Conservation (phyloP, 2,113 vertebrate genomes). For the Rhinogobius similis region DNA sequence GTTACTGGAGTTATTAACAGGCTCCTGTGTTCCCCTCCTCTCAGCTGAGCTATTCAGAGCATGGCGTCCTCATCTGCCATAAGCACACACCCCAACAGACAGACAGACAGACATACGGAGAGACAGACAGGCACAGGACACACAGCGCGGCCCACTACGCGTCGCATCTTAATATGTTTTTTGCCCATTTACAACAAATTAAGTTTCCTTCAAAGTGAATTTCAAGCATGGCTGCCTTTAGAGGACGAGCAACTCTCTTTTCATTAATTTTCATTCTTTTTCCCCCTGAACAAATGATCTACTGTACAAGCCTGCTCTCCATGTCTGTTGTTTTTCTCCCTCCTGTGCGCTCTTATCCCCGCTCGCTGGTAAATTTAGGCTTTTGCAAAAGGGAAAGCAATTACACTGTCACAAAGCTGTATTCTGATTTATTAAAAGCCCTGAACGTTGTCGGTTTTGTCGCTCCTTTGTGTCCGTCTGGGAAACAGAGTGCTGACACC, state of each 20-base stretch:
- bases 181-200: slow-evolving; percentile 98
- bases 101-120: slow-evolving; percentile 61
- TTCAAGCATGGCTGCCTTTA: slow-evolving; percentile 93
- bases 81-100: slow-evolving; percentile 52
- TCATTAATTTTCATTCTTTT: slow-evolving; percentile 92
- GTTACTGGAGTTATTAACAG: slow-evolving; percentile 74
- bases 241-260: slow-evolving; percentile 92
- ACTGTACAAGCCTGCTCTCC: slow-evolving; percentile 82
- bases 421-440: slow-evolving; percentile 95
- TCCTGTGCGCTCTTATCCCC: slow-evolving; percentile 61
- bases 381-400: slow-evolving; percentile 86
- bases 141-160: slow-evolving; percentile 51
- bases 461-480: slow-evolving; percentile 64
- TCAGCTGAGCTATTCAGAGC: slow-evolving; percentile 77
- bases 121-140: slow-evolving; percentile 57
- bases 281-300: slow-evolving; percentile 85
- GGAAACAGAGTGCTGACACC: slow-evolving; percentile 76
- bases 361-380: slow-evolving; percentile 78
- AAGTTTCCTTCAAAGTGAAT: slow-evolving; percentile 97
- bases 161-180: slow-evolving; percentile 92
- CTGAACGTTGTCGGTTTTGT: slow-evolving; percentile 82
- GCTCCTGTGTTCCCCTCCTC: slow-evolving; percentile 69
- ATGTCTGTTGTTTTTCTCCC: slow-evolving; percentile 72
- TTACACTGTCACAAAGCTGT: slow-evolving; percentile 94
- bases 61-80: slow-evolving; percentile 70